Base-by-base conservation (phyloP, 2,797 vertebrate species). In the Tenualosa ilisha region DNA sequence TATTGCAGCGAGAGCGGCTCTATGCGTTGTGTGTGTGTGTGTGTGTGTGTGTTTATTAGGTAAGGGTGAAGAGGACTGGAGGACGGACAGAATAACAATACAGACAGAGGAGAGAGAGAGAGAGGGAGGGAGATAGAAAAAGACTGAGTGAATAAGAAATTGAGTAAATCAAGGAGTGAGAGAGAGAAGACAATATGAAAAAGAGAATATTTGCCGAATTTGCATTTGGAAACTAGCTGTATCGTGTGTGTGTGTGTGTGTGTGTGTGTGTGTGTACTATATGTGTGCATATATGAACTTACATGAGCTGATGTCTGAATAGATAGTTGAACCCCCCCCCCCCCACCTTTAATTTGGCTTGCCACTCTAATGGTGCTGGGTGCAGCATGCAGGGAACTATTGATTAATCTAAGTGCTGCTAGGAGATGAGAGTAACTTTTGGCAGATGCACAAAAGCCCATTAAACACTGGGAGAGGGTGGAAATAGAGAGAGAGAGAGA, bases 401-500 rank as follows among this genome's bases (percentile, higher is more conserved):
- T 94, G 94, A 96, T 95, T 91, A 90, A 92, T 91, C 85, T 94
- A 94, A 95, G 93, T 94, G 93, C 91, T 91, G 86, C 88, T 86
- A 54, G 84, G 86, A 89, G 90, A 93, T 88, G 90, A 92, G 89
- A 95, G 91, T 85, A 91, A 94, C 92, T 93, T 94, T 90, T 95
- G 92, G 93, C 92, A 93, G 92, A 92, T 88, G 90, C 85, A 91
- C 91, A 93, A 91, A 91, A 91, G 89, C 86, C 90, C 90, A 91
- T 93, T 92, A 94, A 90, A 91, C 54, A 81, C 85, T 61, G 88
- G 85, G 86, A 85, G 87, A 59, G 84, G 84, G 75, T 31, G 26
- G 65, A 84, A 37, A 63, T 83, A 85, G 82, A 86, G 86, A 89
- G 85, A 50, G 86, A 83, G 87, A 46, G 46, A 46, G 46, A 46